Evolutionary conservation across 2,888 invertebrate species (phyloP).

Genomic region (Smittia aterrima): DNA sequence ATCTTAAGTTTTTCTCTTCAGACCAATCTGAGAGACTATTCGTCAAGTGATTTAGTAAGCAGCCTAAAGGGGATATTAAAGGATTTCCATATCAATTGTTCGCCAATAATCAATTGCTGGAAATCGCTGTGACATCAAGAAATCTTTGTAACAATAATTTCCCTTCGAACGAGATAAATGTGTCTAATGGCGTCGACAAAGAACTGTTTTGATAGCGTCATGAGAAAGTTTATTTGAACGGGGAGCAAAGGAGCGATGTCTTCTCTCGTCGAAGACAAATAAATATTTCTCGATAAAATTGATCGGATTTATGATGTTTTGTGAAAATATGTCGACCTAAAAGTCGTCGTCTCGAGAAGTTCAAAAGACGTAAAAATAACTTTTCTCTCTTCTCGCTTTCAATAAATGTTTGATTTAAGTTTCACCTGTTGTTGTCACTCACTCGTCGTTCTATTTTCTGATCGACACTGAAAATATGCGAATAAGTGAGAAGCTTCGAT

Average conservation of each 20-base stretch:
- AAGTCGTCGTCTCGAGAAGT: not conserved
- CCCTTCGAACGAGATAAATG: not conserved
- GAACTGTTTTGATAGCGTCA: not conserved
- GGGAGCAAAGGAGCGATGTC: not conserved
- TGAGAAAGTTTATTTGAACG: not conserved
- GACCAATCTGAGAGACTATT: not conserved
- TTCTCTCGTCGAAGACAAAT: not conserved
- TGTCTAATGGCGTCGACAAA: not conserved
- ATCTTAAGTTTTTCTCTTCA: too few species aligned
- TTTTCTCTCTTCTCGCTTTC: not conserved
- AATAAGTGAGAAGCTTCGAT: slow-evolving; percentile 7
- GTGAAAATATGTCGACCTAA: not conserved
- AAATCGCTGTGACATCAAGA: not conserved
- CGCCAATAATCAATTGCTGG: not conserved
- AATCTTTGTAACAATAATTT: not conserved
- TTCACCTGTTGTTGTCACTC: slow-evolving; percentile 36
- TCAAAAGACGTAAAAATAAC: not conserved
- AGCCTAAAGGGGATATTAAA: slow-evolving; percentile 14
- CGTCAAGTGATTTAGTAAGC: slow-evolving; percentile 25
- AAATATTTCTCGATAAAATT: not conserved
- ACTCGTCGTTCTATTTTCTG: not conserved
- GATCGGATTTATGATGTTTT: not conserved
- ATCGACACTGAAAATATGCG: slow-evolving; percentile 1
- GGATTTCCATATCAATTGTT: slow-evolving; percentile 17
- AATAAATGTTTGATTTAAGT: slow-evolving; percentile 20